Conservation (phyloP, 2,888 invertebrate genomes). For the Spodoptera exigua region DNA sequence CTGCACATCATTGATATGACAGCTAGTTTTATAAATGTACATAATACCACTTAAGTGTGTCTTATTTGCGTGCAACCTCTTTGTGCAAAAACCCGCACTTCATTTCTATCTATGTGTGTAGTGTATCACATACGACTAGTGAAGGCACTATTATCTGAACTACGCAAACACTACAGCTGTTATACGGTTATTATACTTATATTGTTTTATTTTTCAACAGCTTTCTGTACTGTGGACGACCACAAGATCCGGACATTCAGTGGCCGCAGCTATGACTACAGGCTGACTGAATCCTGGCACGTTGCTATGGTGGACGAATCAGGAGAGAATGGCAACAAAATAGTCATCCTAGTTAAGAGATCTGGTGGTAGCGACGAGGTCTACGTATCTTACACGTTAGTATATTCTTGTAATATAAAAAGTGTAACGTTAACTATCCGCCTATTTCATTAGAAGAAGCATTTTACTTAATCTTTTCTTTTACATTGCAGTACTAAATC, state of each 20-base stretch:
- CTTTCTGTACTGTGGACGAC: slow-evolving; percentile 90
- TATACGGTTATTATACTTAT: not conserved
- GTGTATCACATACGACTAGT: too few species aligned
- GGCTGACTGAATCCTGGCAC: slow-evolving; percentile 89
- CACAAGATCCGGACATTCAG: slow-evolving; percentile 90
- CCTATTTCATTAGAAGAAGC: too few species aligned
- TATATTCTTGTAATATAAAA: too few species aligned
- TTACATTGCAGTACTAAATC: slow-evolving; percentile 63
- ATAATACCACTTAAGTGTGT: too few species aligned
- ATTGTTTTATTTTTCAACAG: slow-evolving; percentile 69
- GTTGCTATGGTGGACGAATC: slow-evolving; percentile 87
- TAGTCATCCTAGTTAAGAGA: slow-evolving; percentile 77
- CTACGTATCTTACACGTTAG: slow-evolving; percentile 83
- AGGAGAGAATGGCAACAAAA: slow-evolving; percentile 65
- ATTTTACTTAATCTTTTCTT: not conserved
- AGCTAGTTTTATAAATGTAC: too few species aligned
- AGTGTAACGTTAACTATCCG: too few species aligned
- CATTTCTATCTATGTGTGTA: too few species aligned
- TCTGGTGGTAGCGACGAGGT: slow-evolving; percentile 71
- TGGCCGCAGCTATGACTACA: slow-evolving; percentile 89
- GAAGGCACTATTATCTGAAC: too few species aligned
- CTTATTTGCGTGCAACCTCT: too few species aligned
- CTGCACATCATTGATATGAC: too few species aligned
- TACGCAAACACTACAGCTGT: too few species aligned
- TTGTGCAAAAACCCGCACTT: too few species aligned